These are phyloP conservation scores for Anguilla pacifica DNA, from an alignment of 2,797 vertebrate genomes.

Conservation along the genomic window DNA sequence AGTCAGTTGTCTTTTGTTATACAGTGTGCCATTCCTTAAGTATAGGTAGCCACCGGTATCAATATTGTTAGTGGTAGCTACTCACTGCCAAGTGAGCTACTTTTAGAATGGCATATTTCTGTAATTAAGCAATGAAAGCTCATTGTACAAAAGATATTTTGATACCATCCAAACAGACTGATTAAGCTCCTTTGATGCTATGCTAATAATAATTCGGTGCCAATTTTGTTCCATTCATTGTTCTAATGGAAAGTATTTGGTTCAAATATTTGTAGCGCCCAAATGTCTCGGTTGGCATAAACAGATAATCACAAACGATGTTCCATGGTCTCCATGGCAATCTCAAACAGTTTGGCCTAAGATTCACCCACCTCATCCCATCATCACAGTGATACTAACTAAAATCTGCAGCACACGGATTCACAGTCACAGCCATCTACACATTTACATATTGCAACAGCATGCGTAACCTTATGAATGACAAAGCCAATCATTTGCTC, in stretches of 20 bases:
- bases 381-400: not conserved
- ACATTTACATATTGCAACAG: not conserved
- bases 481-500: not conserved
- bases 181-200: constrained; percentile 43
- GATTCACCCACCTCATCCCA: not conserved
- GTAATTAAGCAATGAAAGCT: constrained; percentile 45
- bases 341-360: not conserved
- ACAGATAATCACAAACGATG: not conserved
- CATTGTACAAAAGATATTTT: not conserved
- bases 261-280: not conserved
- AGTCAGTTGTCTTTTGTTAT: not conserved
- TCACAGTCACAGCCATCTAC: not conserved
- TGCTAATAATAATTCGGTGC: constrained; percentile 31
- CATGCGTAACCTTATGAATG: not conserved
- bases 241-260: constrained; percentile 35
- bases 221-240: not conserved
- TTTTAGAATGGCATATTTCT: constrained; percentile 39
- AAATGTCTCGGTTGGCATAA: not conserved
- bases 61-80: not conserved
- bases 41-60: not conserved
- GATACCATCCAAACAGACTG: not conserved
- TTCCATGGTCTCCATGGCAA: not conserved
- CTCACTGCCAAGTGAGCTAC: constrained; percentile 46
- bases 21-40: not conserved
- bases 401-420: not conserved